Percentiles rank a stretch among this genome's conserved stretches.
These are phyloP conservation scores for Lacerta agilis DNA, from an alignment of 2,797 vertebrate species.

Conservation along the genomic window DNA sequence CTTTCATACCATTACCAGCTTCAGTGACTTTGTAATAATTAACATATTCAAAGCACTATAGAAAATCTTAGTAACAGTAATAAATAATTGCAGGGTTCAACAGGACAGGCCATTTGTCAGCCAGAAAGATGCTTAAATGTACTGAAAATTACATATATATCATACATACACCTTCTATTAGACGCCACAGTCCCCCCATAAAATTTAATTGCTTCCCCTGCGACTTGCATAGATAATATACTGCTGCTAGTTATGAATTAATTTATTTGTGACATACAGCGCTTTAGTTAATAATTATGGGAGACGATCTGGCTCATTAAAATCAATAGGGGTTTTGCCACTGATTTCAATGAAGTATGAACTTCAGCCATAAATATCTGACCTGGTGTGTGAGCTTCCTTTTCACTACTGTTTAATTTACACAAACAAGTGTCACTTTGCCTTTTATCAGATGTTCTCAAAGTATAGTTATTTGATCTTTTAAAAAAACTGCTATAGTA, in stretches of 20 bases:
- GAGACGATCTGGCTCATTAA: background rate
- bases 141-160: background rate
- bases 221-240: constrained; percentile 9
- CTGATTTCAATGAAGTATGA: constrained; percentile 13
- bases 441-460: background rate
- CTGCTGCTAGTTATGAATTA: constrained; percentile 15
- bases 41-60: constrained; percentile 3
- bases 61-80: background rate
- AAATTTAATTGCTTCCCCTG: constrained; percentile 23
- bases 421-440: background rate
- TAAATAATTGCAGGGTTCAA: constrained; percentile 27
- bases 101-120: constrained; percentile 1
- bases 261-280: constrained; percentile 15
- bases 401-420: background rate
- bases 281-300: constrained; percentile 13
- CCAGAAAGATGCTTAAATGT: background rate
- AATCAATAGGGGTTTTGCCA: constrained; percentile 7
- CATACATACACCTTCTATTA: constrained; percentile 16
- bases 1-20: background rate
- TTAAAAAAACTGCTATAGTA: background rate
- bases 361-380: background rate
- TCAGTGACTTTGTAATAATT: background rate
- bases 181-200: background rate
- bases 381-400: background rate
- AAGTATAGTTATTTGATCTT: background rate